These are phyloP conservation scores for Melanostoma scalare DNA, from an alignment of 2,888 invertebrate genomes.

Conservation along the genomic window DNA sequence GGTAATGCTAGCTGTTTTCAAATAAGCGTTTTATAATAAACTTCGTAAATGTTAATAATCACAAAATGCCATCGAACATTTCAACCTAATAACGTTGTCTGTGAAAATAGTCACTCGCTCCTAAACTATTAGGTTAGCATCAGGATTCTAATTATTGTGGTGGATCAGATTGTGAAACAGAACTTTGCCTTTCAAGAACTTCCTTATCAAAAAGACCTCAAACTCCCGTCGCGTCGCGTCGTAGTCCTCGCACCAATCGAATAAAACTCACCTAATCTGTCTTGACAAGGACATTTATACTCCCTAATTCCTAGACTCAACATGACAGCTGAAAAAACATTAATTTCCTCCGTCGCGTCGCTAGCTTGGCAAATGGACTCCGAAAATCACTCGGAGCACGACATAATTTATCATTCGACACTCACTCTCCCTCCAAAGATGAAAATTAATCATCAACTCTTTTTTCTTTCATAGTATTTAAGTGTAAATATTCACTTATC, in stretches of 20 bases:
- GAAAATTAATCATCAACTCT: constrained; percentile 71
- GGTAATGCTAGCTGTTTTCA: too few relatives aligned
- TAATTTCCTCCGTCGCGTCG: constrained; percentile 44
- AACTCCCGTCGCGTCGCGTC: too few relatives aligned
- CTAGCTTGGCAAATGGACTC: constrained; percentile 35
- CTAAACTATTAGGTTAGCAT: too few relatives aligned
- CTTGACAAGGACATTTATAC: constrained; percentile 59
- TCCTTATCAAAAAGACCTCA: too few relatives aligned
- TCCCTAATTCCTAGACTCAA: constrained; percentile 33
- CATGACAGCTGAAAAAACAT: constrained; percentile 48
- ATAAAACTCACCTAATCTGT: constrained; percentile 29
- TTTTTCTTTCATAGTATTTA: constrained; percentile 64
- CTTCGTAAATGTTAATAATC: too few relatives aligned
- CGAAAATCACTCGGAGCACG: constrained; percentile 15
- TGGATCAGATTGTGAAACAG: too few relatives aligned
- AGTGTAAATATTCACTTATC: constrained; percentile 62
- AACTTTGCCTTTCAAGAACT: too few relatives aligned
- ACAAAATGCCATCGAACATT: too few relatives aligned
- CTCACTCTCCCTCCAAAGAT: constrained; percentile 32
- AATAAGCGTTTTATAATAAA: too few relatives aligned
- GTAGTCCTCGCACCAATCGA: background rate
- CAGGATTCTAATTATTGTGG: too few relatives aligned
- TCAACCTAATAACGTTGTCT: too few relatives aligned
- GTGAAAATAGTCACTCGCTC: too few relatives aligned
- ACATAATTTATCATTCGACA: constrained; percentile 60